Conservation (phyloP, 2,797 vertebrate species). For the Schizopygopsis malacanthus region DNA sequence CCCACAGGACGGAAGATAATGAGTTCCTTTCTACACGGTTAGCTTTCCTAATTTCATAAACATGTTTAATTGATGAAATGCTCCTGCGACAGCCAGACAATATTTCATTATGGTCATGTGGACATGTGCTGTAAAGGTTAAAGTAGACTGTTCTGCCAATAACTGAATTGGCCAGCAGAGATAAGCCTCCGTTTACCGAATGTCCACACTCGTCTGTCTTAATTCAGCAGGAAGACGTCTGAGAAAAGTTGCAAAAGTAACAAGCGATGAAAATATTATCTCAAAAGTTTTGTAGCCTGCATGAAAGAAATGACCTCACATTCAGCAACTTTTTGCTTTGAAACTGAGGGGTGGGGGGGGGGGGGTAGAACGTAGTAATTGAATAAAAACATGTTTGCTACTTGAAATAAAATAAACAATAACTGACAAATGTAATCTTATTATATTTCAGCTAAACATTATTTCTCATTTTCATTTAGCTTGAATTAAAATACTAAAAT, state of each 20-base stretch:
- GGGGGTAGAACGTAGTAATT: neutral
- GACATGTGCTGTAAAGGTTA: constrained; percentile 46
- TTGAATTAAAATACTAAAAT: neutral
- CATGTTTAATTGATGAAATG: constrained; percentile 53
- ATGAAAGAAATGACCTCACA: neutral
- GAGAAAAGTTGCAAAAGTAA: constrained; percentile 18
- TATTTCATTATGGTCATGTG: constrained; percentile 49
- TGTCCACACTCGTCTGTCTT: constrained; percentile 16
- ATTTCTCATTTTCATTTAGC: neutral
- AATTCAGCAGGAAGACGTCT: constrained; percentile 35
- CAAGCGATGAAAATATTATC: constrained; percentile 19
- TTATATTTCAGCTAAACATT: neutral
- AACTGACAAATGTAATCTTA: neutral
- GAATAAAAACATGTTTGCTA: neutral
- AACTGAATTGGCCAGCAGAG: constrained; percentile 33
- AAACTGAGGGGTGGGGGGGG: neutral
- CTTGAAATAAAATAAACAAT: neutral
- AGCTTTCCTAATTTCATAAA: constrained; percentile 43
- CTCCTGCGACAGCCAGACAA: constrained; percentile 35
- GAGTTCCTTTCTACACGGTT: constrained; percentile 37
- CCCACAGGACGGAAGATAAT: constrained; percentile 18
- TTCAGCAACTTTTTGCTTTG: neutral
- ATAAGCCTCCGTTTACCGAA: constrained; percentile 9
- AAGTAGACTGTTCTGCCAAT: constrained; percentile 23
- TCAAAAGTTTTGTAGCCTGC: neutral